A percentile compares a stretch with the other conserved stretches of the same genome.
These are phyloP conservation scores for Diplosoma virens DNA, from an alignment of 23 tunicate genomes.

Conservation along the genomic window DNA sequence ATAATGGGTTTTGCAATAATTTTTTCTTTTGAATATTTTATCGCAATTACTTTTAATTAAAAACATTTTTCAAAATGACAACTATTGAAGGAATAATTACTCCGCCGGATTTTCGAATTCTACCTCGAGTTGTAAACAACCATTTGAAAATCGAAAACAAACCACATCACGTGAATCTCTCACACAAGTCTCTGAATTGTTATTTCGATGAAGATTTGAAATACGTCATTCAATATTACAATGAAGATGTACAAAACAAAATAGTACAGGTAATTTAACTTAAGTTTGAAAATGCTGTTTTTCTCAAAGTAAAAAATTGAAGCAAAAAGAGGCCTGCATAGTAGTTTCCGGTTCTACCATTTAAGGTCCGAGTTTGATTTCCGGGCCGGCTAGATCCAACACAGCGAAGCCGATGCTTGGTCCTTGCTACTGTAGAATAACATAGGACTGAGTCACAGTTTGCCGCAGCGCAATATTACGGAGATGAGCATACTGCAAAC, in stretches of 20 bases:
- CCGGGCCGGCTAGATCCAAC: too few relatives aligned
- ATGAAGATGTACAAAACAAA: constrained; percentile 3
- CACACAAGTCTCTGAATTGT: constrained; percentile 38
- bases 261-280: neutral
- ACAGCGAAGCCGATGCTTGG: too few relatives aligned
- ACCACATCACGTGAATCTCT: constrained; percentile 11
- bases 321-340: neutral
- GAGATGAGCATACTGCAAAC: too few relatives aligned
- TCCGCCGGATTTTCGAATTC: constrained; percentile 32
- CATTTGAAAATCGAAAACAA: constrained; percentile 32
- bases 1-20: too few relatives aligned
- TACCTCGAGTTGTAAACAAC: constrained; percentile 7
- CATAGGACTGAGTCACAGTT: too few relatives aligned
- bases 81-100: constrained; percentile 16
- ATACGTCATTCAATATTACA: constrained; percentile 30
- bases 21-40: too few relatives aligned
- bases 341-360: too few relatives aligned
- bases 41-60: too few relatives aligned
- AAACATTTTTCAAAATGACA: too few relatives aligned
- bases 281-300: neutral
- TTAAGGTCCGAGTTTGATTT: too few relatives aligned
- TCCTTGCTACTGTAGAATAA: too few relatives aligned
- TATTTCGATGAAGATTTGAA: constrained; percentile 11
- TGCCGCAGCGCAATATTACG: too few relatives aligned
- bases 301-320: neutral